Evolutionary conservation across 2,797 vertebrate genomes (phyloP), one percentile per base, ranked within the genome.

Genomic region (Peromyscus melanophrys): DNA sequence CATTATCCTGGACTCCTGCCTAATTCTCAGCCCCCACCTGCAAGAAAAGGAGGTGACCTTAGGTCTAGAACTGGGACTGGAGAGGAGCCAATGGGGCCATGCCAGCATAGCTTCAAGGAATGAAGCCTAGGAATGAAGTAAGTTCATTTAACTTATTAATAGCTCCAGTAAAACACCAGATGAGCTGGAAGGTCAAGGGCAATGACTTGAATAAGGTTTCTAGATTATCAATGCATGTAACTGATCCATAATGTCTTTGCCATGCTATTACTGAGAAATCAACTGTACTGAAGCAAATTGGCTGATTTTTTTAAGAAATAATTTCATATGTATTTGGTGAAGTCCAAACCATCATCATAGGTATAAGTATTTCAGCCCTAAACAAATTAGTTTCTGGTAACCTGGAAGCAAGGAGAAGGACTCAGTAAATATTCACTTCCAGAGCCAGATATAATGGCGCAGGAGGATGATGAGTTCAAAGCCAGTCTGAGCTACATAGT

Each of bases 101-200:
- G 89, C 89, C 69, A 92, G 43, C 90, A 13, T 84, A 92, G 91
- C 69, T 95, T 95, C 78, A 95, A 89, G 75, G 52, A 97, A 63
- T 93, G 17, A 73, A 83, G 46, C 75, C 78, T 93, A 67, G 88
- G 37, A 80, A 97, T 65, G 73, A 96, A 75, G 84, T 77, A 96
- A 88, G 82, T 89, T 91, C 82, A 69, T 96, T 94, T 94, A 92
- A 96, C 75, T 91, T 96, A 95, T 73, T 96, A 95, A 92, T 93
- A 96, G 78, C 27, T 67, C 92, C 63, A 76, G 21, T 69, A 94
- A 96, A 97, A 89, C 71, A 34, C 14, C 43, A 97, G 69, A 71
- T 91, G 69, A 76, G 21, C 65, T 88, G 61, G 40, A 94, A 95
- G 88, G 76, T 82, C 59, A 92, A 95, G 95, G 57, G 23, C 59